Percentiles rank a stretch among this genome's conserved stretches.
Conservation (phyloP, 2,797 vertebrate species). For the Hydrocynus forskahlii region DNA sequence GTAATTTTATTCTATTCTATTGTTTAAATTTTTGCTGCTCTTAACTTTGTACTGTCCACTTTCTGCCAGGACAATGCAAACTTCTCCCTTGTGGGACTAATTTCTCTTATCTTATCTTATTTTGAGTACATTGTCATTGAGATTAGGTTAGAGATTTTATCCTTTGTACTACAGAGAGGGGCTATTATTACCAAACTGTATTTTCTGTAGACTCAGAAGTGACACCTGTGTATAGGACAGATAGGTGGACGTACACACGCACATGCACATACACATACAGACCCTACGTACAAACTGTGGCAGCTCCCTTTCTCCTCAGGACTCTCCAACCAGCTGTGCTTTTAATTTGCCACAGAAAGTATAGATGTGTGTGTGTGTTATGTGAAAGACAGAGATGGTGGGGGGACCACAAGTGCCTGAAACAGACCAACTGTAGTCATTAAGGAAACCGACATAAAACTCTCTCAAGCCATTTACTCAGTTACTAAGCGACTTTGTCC, state of each 20-base stretch:
- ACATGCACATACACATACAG: constrained; percentile 21
- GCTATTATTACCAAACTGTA: constrained; percentile 55
- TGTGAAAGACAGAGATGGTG: constrained; percentile 42
- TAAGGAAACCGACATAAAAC: constrained; percentile 98
- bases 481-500: constrained; percentile 99
- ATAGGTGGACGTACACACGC: no score
- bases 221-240: constrained; percentile 59
- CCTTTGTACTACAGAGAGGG: no score
- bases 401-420: constrained; percentile 72
- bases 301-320: constrained; percentile 51
- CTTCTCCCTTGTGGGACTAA: no score
- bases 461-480: constrained; percentile 96
- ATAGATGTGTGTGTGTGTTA: constrained; percentile 57
- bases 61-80: no score
- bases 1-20: no score
- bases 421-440: constrained; percentile 94
- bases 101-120: no score
- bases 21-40: no score
- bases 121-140: no score
- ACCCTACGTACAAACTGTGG: constrained; percentile 55
- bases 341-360: constrained; percentile 70
- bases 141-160: no score
- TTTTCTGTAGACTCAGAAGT: constrained; percentile 58
- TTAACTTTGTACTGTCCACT: no score
- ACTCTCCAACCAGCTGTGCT: constrained; percentile 64